Conservation (phyloP, 53 echinoderm and acorn worm genomes). For the Paelopatides confundens region DNA sequence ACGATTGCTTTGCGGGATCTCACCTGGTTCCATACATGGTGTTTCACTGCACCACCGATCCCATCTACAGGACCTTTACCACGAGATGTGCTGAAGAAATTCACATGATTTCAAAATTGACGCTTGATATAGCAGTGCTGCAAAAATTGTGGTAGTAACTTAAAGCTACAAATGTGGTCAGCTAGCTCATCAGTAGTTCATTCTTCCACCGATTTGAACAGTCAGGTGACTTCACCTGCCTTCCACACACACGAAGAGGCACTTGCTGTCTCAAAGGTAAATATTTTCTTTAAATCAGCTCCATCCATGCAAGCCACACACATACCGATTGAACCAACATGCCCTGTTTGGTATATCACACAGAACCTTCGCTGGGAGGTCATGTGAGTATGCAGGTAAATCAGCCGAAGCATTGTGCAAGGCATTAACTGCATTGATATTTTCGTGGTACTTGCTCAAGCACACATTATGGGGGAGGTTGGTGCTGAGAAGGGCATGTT, state of each 20-base stretch:
- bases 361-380: conserved; percentile 29
- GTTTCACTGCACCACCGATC: too few species aligned
- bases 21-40: too few species aligned
- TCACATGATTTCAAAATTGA: too few species aligned
- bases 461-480: conserved; percentile 73
- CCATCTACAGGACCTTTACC: too few species aligned
- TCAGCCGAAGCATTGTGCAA: conserved; percentile 22
- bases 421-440: conserved; percentile 14
- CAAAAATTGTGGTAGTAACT: too few species aligned
- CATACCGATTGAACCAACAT: conserved; percentile 51
- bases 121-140: too few species aligned
- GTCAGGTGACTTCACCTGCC: too few species aligned
- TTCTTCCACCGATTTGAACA: too few species aligned
- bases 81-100: too few species aligned
- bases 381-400: conserved; percentile 36
- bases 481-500: conserved; percentile 54
- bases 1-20: too few species aligned
- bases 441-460: conserved; percentile 61
- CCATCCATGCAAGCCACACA: conserved; percentile 25
- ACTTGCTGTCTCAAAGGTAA: not conserved
- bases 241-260: conserved; percentile 1
- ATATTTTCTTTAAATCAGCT: not conserved
- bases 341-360: conserved; percentile 4
- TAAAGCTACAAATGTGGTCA: too few species aligned
- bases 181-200: too few species aligned